A percentile compares a stretch with the other conserved stretches of the same genome.
phyloP scores from a whole-genome alignment of 2,797 vertebrate species.

The Melanotaenia pygmaea region DNA sequence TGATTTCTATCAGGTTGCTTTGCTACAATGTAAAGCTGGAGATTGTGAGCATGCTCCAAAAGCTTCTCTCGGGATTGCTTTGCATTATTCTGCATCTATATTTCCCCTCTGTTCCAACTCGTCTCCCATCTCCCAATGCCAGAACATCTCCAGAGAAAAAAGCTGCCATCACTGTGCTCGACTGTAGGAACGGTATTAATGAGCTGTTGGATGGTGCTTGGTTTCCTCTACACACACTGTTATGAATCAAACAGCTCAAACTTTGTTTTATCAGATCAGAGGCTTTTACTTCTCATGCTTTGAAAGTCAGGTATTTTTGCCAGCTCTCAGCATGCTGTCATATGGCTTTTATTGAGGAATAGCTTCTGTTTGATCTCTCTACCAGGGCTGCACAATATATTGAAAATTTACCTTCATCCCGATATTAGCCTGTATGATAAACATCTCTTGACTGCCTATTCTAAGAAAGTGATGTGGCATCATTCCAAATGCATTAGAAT shows the following conservation, averaged over 20 bases:
- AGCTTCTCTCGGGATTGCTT: background rate
- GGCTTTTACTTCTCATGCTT: background rate
- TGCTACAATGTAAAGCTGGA: background rate
- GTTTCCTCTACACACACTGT: no score
- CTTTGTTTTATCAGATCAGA: background rate
- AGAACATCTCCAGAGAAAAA: background rate
- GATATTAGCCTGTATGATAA: no score
- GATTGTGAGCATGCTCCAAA: background rate
- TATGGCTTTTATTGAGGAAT: no score
- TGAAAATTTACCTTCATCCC: no score
- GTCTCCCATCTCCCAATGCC: background rate
- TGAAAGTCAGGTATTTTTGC: background rate
- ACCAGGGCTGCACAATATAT: no score
- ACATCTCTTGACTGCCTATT: no score
- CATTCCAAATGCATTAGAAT: no score
- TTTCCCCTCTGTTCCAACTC: background rate
- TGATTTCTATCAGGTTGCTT: background rate
- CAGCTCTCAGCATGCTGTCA: no score
- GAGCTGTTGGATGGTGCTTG: background rate
- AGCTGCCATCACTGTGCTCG: background rate
- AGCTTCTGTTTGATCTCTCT: no score
- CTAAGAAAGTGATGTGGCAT: no score
- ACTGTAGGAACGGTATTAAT: background rate
- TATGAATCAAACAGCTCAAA: no score
- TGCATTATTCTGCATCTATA: no score